Evolutionary conservation across 2,888 invertebrate species (phyloP).

Genomic region (Brachyptera putata): DNA sequence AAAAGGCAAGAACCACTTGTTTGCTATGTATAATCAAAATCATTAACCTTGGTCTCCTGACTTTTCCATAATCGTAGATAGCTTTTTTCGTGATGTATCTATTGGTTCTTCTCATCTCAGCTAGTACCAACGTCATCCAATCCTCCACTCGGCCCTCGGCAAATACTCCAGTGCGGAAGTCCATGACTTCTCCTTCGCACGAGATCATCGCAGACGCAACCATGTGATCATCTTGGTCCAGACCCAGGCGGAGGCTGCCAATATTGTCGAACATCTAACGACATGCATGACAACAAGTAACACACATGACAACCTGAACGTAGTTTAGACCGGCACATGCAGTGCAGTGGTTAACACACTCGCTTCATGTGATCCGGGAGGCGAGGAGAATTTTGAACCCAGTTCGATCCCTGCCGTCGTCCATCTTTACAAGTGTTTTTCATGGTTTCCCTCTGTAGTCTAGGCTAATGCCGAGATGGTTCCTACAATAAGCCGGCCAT

Average conservation of each 20-base stretch:
- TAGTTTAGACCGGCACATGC: too few relatives aligned
- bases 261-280: constrained; percentile 94
- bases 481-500: too few relatives aligned
- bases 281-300: constrained; percentile 36
- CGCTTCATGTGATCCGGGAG: too few relatives aligned
- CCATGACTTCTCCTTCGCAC: constrained; percentile 81
- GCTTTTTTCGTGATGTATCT: constrained; percentile 75
- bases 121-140: constrained; percentile 85
- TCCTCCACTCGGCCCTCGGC: constrained; percentile 83
- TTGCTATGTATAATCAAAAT: neutral
- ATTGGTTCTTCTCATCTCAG: constrained; percentile 81
- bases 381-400: too few relatives aligned
- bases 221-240: constrained; percentile 60
- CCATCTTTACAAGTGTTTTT: too few relatives aligned
- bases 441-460: too few relatives aligned
- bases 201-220: constrained; percentile 82
- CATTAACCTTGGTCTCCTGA: constrained; percentile 56
- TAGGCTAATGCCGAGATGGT: too few relatives aligned
- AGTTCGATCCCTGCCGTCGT: too few relatives aligned
- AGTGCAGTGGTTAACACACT: too few relatives aligned
- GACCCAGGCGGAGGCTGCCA: constrained; percentile 63
- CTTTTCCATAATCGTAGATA: constrained; percentile 79
- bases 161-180: constrained; percentile 64
- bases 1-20: neutral
- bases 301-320: too few relatives aligned